A percentile compares a stretch with the other conserved stretches of the same genome.
These are phyloP conservation scores for Larimichthys polyactis DNA, from an alignment of 2,113 vertebrate species.

Conservation along the genomic window DNA sequence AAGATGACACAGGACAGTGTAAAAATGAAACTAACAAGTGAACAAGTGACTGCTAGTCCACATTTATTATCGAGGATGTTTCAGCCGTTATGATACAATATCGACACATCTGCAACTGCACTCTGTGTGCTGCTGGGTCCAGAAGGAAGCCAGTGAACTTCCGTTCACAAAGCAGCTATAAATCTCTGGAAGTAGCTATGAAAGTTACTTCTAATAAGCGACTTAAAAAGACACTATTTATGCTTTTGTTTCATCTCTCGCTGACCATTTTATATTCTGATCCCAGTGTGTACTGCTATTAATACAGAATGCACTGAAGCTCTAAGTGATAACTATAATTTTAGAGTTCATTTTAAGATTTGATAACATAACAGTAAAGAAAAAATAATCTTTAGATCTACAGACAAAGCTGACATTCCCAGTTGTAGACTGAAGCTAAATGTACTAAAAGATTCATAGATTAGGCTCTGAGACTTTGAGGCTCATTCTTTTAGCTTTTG, in stretches of 20 bases:
- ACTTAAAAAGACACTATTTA: background rate
- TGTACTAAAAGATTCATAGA: background rate
- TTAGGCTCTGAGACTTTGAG: background rate
- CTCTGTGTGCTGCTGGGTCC: background rate
- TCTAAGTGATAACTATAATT: background rate
- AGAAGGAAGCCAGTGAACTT: background rate
- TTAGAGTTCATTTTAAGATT: background rate
- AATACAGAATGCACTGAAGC: background rate
- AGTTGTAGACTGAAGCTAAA: background rate
- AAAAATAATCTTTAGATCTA: background rate
- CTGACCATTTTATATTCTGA: background rate
- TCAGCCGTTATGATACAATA: constrained; percentile 8
- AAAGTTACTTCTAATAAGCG: background rate
- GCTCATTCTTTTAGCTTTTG: background rate
- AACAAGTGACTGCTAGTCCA: background rate
- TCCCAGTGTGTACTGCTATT: background rate
- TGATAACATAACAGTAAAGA: no score
- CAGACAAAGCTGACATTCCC: background rate
- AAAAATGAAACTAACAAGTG: background rate
- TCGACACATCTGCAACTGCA: background rate
- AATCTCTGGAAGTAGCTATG: background rate
- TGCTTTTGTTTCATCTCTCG: constrained; percentile 1
- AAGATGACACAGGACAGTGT: background rate
- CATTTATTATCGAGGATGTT: constrained; percentile 6
- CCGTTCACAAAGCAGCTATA: constrained; percentile 17